Base-by-base conservation (phyloP, 2,888 invertebrate species). In the Lamproptera curius region DNA sequence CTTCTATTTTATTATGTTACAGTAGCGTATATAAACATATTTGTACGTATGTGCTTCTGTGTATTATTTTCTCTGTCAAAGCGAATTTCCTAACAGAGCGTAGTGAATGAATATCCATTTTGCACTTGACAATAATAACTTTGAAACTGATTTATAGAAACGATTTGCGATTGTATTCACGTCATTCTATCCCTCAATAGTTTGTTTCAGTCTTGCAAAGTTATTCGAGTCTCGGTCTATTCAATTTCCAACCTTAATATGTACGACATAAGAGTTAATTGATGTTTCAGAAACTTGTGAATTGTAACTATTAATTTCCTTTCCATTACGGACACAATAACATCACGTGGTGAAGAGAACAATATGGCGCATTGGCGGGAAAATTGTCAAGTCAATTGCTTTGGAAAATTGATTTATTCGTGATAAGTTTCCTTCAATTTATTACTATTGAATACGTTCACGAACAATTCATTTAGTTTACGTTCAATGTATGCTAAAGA, bases 301-400 rank as follows among this genome's bases (percentile, higher is more conserved):
- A 61, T 61, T 60, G 68, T 69, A 73, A 80, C 79, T 78, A 80
- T 75, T 76, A 76, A 83, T 84, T 83, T 83, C 81, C 82, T 76
- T 76, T 76, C 73, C 73, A 79, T 81, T 78, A 74, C 67, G 49
- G 54, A 55, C 61, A 83, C 76, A 84, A 82, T 79, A 70, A 74
- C 76, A 72, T 77, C 80, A 80, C 62, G 71, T 61, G 53, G 75
- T 61, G 75, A 60, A 61, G 66, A 63, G 65, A 76, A 82, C 82
- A 83, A 79, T 77, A 73, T 75, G 70, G 67, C 61, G 67, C 56
- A 65, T 70, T 73, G 75, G 73, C 71, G 74, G 70, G 74, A 80
- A 79, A 75, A 73, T 70, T 72, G 77, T 77, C 73, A 77, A 70
- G 63, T 73, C 69, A 66, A 73, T 73, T 71, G 54, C 56, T 56